Percentiles rank a stretch among this genome's conserved stretches.
phyloP scores from a whole-genome alignment of 2,888 invertebrate genomes.

The Heliconius cydno region DNA sequence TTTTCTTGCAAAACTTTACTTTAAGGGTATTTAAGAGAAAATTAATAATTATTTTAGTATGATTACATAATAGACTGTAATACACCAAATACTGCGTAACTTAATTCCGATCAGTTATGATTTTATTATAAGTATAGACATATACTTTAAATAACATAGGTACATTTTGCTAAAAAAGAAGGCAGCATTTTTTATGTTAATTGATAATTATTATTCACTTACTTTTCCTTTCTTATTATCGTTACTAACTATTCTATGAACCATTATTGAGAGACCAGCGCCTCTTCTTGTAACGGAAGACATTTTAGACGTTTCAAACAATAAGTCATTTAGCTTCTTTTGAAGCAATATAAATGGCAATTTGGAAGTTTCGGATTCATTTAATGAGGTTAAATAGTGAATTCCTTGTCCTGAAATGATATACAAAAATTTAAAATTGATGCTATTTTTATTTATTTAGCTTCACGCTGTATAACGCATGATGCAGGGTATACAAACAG shows the following conservation, averaged over 20 bases:
- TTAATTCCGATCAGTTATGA: too few relatives aligned
- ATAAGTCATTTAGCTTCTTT: slow-evolving; percentile 73
- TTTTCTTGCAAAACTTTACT: too few relatives aligned
- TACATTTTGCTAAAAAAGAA: too few relatives aligned
- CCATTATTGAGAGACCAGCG: slow-evolving; percentile 90
- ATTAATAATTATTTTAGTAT: too few relatives aligned
- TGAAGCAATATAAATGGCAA: slow-evolving; percentile 68
- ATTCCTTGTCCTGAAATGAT: slow-evolving; percentile 73
- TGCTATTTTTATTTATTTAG: too few relatives aligned
- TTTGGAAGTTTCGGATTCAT: slow-evolving; percentile 61
- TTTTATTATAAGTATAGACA: too few relatives aligned
- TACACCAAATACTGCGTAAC: too few relatives aligned
- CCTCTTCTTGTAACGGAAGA: slow-evolving; percentile 88
- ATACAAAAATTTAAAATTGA: background rate
- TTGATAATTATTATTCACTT: slow-evolving; percentile 29
- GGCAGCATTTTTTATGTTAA: background rate
- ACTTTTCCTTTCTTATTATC: slow-evolving; percentile 84
- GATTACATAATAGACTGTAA: too few relatives aligned
- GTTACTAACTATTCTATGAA: slow-evolving; percentile 88
- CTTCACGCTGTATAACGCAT: background rate
- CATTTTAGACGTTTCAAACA: slow-evolving; percentile 70
- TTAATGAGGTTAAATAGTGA: slow-evolving; percentile 69
- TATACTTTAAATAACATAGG: too few relatives aligned
- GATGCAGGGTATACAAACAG: too few relatives aligned
- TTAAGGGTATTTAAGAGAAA: too few relatives aligned